Conservation (phyloP, 1,140 invertebrate genomes). For the Plutomurus gul region DNA sequence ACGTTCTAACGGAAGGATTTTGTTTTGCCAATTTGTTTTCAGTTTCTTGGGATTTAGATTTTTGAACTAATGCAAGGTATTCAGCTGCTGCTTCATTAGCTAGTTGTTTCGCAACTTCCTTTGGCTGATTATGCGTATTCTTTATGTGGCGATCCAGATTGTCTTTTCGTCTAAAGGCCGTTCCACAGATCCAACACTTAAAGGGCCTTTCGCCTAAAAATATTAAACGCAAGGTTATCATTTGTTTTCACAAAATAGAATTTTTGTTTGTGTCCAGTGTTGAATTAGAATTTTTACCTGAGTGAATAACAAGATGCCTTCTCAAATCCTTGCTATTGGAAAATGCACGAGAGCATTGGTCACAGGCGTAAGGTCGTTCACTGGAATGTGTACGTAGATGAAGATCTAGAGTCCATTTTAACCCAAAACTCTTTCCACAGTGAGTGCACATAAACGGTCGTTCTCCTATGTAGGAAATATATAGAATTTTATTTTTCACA, state of each 20-base stretch:
- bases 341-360: slow-evolving; percentile 62
- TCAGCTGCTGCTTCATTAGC: slow-evolving; percentile 39
- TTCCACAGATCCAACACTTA: slow-evolving; percentile 65
- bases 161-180: slow-evolving; percentile 66
- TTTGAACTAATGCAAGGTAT: not conserved
- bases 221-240: not conserved
- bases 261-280: not conserved
- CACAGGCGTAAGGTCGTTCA: slow-evolving; percentile 60
- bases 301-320: slow-evolving; percentile 62
- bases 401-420: slow-evolving; percentile 58
- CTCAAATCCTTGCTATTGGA: slow-evolving; percentile 63
- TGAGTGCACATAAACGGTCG: slow-evolving; percentile 62
- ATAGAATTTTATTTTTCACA: not conserved
- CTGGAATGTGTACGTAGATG: slow-evolving; percentile 57
- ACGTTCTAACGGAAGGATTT: too few relatives aligned
- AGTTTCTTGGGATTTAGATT: not conserved
- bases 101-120: slow-evolving; percentile 41
- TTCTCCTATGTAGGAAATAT: slow-evolving; percentile 59
- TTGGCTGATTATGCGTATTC: slow-evolving; percentile 65
- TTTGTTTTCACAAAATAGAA: not conserved
- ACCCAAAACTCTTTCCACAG: slow-evolving; percentile 64
- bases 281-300: slow-evolving; percentile 57
- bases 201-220: slow-evolving; percentile 62
- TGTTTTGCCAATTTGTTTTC: too few relatives aligned
- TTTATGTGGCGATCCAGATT: slow-evolving; percentile 68